These are phyloP conservation scores for Agrenia bidenticulata DNA, from an alignment of 2,888 invertebrate species.

Conservation along the genomic window DNA sequence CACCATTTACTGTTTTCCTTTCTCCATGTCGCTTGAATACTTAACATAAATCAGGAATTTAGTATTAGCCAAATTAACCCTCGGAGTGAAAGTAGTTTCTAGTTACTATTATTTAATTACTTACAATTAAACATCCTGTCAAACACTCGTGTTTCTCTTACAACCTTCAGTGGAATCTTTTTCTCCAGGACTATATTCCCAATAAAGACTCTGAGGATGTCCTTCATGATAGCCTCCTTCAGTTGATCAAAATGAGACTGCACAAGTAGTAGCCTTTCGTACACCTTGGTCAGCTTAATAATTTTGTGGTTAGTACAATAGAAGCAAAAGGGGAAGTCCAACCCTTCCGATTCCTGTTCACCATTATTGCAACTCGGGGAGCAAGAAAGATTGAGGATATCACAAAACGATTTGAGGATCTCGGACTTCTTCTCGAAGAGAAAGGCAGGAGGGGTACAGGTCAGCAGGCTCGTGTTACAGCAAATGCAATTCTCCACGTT, in stretches of 20 bases:
- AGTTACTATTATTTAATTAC: not conserved
- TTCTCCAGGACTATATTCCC: constrained; percentile 4
- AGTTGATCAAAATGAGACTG: constrained; percentile 5
- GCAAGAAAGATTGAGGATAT: constrained; percentile 13
- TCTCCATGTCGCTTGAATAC: constrained; percentile 9
- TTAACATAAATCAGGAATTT: constrained; percentile 8
- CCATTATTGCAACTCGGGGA: not conserved
- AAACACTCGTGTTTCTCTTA: not conserved
- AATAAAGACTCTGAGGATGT: constrained; percentile 12
- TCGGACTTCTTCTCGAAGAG: not conserved
- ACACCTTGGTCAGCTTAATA: not conserved
- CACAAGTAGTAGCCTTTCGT: constrained; percentile 2
- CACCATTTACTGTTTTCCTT: not conserved
- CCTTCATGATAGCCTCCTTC: constrained; percentile 12
- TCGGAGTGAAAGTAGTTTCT: too few relatives aligned
- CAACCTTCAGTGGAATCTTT: not conserved
- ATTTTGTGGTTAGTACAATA: constrained; percentile 7
- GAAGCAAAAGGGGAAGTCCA: constrained; percentile 14
- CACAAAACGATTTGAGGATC: constrained; percentile 6
- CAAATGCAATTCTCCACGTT: constrained; percentile 9
- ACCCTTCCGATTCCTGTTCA: not conserved
- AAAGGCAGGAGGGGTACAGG: not conserved
- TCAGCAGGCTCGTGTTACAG: constrained; percentile 1
- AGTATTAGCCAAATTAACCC: not conserved
- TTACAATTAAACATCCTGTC: constrained; percentile 16